Percentiles rank a stretch among this genome's conserved stretches.
Evolutionary conservation across 2,888 invertebrate species (phyloP).

Genomic region (Liposcelis brunnea): DNA sequence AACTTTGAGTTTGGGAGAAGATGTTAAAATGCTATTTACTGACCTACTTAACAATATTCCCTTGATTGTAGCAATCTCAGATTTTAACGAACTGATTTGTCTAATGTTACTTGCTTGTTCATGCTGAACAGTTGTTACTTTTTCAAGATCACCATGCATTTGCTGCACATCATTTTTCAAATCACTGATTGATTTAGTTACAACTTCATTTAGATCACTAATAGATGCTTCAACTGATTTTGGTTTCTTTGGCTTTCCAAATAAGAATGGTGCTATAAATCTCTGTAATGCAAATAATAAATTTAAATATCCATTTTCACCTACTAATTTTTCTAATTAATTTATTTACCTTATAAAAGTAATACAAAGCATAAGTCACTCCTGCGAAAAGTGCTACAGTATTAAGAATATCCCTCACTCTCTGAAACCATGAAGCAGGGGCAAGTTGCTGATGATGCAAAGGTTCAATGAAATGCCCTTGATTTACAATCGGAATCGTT

Average conservation of each 20-base stretch:
- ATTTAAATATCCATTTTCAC: slow-evolving; percentile 10
- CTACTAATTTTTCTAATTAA: too few relatives aligned
- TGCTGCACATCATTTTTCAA: slow-evolving; percentile 46
- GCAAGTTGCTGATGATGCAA: slow-evolving; percentile 19
- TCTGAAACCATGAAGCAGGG: slow-evolving; percentile 30
- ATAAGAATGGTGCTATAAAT: slow-evolving; percentile 46
- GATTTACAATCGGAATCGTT: slow-evolving; percentile 29
- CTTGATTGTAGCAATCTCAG: slow-evolving; percentile 53
- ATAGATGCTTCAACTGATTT: slow-evolving; percentile 48
- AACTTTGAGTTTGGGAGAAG: too few relatives aligned
- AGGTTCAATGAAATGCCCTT: slow-evolving; percentile 26
- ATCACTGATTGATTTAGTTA: slow-evolving; percentile 38
- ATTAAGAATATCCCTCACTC: slow-evolving; percentile 49
- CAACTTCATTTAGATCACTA: slow-evolving; percentile 45
- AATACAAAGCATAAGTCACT: slow-evolving; percentile 58
- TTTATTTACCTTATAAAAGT: slow-evolving; percentile 60
- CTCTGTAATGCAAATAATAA: slow-evolving; percentile 28
- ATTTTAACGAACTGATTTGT: slow-evolving; percentile 47
- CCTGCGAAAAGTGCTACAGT: slow-evolving; percentile 59
- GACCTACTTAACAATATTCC: slow-evolving; percentile 53
- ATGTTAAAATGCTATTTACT: too few relatives aligned
- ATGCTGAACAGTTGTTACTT: slow-evolving; percentile 24
- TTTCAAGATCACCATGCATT: slow-evolving; percentile 46
- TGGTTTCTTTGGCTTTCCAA: slow-evolving; percentile 44
- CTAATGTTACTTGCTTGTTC: slow-evolving; percentile 27